Conservation (phyloP, 2,888 invertebrate genomes). For the Automeris io region DNA sequence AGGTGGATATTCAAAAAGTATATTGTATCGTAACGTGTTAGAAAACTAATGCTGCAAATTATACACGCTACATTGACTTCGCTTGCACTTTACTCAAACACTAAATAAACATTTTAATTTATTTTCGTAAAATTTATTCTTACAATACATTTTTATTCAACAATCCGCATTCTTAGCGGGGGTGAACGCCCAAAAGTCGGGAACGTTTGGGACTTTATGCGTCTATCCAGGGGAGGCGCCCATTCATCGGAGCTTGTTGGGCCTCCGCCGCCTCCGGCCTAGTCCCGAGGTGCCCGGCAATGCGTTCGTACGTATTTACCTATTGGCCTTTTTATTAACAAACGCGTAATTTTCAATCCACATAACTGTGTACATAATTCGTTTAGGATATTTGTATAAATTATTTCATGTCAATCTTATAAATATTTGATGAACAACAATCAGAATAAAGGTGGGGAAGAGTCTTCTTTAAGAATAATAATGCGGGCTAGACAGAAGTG, state of each 20-base stretch:
- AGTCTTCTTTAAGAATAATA: neutral
- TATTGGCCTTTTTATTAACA: constrained; percentile 42
- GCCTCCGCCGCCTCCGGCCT: too few relatives aligned
- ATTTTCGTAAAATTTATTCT: neutral
- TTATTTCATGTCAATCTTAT: neutral
- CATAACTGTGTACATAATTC: neutral
- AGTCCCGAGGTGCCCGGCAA: constrained; percentile 54
- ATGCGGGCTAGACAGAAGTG: neutral
- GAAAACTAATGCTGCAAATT: too few relatives aligned
- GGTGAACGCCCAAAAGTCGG: constrained; percentile 36
- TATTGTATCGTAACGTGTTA: too few relatives aligned
- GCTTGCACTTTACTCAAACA: too few relatives aligned
- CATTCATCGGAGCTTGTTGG: too few relatives aligned
- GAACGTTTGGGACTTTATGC: constrained; percentile 35
- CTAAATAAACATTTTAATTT: neutral
- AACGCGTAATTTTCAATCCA: constrained; percentile 20
- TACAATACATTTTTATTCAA: constrained; percentile 10
- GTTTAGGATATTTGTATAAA: neutral
- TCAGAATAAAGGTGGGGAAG: too few relatives aligned
- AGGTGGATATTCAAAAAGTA: too few relatives aligned
- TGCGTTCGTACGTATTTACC: constrained; percentile 59
- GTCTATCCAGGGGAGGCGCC: constrained; percentile 27
- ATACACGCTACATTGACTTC: too few relatives aligned
- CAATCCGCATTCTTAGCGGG: constrained; percentile 30
- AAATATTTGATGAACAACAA: too few relatives aligned